These are phyloP conservation scores for Parthenolecanium corni DNA, from an alignment of 2,888 invertebrate genomes.

Conservation along the genomic window DNA sequence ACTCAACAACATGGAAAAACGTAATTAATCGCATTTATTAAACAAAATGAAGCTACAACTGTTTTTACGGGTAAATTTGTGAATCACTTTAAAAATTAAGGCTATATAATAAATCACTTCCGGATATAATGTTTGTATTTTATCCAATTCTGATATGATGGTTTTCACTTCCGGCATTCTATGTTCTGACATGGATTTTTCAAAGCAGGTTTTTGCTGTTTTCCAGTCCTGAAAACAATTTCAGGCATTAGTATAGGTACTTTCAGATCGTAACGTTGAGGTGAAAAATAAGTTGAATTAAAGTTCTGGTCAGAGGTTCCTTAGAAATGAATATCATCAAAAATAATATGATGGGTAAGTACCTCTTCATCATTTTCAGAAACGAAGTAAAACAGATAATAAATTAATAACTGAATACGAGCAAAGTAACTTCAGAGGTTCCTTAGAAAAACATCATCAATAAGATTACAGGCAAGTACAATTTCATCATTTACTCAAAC, in stretches of 20 bases:
- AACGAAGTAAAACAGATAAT: neutral
- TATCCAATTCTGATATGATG: slow-evolving; percentile 74
- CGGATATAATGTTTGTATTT: too few species aligned
- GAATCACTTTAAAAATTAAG: too few species aligned
- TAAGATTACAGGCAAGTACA: neutral
- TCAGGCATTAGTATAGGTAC: neutral
- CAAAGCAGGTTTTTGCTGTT: slow-evolving; percentile 76
- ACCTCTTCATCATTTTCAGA: neutral
- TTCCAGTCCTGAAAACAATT: slow-evolving; percentile 51
- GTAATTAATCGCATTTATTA: too few species aligned
- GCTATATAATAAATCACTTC: too few species aligned
- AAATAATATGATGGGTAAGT: neutral
- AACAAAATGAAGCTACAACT: too few species aligned
- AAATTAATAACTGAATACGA: neutral
- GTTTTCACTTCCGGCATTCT: slow-evolving; percentile 88
- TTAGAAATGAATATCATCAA: slow-evolving; percentile 5
- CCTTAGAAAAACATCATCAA: neutral
- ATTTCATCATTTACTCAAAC: neutral
- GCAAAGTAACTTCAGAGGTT: neutral
- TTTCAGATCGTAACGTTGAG: neutral
- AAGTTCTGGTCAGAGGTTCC: slow-evolving; percentile 19
- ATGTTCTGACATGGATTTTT: slow-evolving; percentile 96
- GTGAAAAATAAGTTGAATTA: neutral
- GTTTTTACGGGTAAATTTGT: too few species aligned
- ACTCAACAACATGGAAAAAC: too few species aligned